Conservation (phyloP, 2,113 vertebrate genomes). For the Murina feae region DNA sequence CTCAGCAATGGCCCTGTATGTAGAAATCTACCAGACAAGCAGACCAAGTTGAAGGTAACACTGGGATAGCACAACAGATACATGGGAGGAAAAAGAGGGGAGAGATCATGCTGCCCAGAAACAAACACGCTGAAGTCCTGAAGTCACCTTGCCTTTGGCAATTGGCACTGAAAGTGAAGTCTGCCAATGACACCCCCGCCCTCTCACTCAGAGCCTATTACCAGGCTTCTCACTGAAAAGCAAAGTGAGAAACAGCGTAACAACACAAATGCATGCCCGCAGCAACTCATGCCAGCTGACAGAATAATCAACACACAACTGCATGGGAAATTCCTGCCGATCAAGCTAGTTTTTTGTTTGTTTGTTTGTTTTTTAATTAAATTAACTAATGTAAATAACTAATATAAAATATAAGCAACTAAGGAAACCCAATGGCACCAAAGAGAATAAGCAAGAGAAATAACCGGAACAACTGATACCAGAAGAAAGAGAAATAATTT, state of each 20-base stretch:
- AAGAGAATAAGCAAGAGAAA: background rate
- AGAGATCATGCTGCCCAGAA: background rate
- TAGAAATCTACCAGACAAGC: background rate
- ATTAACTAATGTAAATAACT: background rate
- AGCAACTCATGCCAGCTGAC: background rate
- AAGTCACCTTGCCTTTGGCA: background rate
- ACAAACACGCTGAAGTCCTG: background rate
- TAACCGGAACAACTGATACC: background rate
- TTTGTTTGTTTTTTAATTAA: background rate
- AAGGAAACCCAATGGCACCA: background rate
- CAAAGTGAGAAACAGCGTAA: background rate
- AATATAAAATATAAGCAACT: background rate
- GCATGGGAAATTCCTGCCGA: background rate
- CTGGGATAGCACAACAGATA: background rate
- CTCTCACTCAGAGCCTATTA: background rate
- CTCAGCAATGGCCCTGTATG: background rate
- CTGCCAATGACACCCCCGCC: background rate
- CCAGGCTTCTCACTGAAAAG: background rate
- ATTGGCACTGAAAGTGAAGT: background rate
- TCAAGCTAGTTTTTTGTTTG: background rate
- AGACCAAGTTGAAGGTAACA: background rate
- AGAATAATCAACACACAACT: background rate
- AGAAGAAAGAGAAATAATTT: constrained; percentile 2
- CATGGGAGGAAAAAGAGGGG: background rate
- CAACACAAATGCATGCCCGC: background rate